Evolutionary conservation across 2,797 vertebrate species (phyloP), one percentile per base, ranked within the genome.

Genomic region (Botia kubotai): DNA sequence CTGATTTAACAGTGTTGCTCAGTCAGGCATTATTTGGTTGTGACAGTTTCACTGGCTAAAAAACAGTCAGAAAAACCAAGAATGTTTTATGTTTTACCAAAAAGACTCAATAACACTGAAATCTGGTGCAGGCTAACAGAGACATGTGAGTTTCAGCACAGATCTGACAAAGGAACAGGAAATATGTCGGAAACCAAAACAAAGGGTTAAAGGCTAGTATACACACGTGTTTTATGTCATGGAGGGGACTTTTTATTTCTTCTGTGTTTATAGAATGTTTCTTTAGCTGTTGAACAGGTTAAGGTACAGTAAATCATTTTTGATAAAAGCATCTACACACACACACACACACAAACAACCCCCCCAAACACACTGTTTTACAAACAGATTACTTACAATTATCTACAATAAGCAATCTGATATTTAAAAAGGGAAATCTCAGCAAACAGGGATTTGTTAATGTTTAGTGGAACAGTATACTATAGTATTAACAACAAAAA

Each of bases 151-250:
- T 89, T 91, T 91, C 85, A 85, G 76, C 89, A 88, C 7, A 16
- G 77, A 72, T 80, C 82, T 79, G 84, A 85, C 79, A 89, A 83
- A 85, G 87, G 86, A 92, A 90, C 83, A 87, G 89, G 88, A 91
- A 90, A 87, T 85, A 80, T 89, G 87, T 87, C 55, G 21, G 86
- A 90, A 86, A 89, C 79, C 79, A 84, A 75, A 78, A 2, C 68
- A 36, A 17, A 23, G 55, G 46, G 72, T 79, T 53, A 21, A 58
- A 66, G 77, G 58, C 63, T 55, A 55, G 6, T 13, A 39, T 11
- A 63, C 29, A 50, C 50, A 63, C 53, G n/a, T 16, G 43, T 11
- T 21, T 29, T 19, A 33, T 33, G 33, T 33, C 33, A 33, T 33
- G 33, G 4, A 3, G 4, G 33, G 33, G 33, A 33, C 33, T 3